A percentile compares a stretch with the other conserved stretches of the same genome.
These are phyloP conservation scores for Amaurobius ferox DNA, from an alignment of 2,888 invertebrate genomes.

Conservation along the genomic window DNA sequence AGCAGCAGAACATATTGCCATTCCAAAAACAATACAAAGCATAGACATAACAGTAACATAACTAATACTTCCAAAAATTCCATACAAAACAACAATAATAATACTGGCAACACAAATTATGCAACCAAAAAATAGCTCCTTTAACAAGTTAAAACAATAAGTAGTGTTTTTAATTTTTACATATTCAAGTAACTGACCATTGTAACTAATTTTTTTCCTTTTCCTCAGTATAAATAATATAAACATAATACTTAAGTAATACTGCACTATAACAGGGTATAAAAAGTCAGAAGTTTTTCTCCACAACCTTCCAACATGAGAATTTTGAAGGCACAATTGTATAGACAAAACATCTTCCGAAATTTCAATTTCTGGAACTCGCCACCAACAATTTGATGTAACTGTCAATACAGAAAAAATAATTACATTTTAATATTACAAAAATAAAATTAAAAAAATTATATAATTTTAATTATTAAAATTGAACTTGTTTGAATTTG, in stretches of 20 bases:
- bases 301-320: constrained; percentile 80
- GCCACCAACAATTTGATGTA: constrained; percentile 63
- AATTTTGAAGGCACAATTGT: constrained; percentile 80
- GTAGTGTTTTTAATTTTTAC: neutral
- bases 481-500: too few species aligned
- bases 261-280: constrained; percentile 81
- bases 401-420: constrained; percentile 30
- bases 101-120: constrained; percentile 78
- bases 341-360: constrained; percentile 78
- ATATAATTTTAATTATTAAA: too few species aligned
- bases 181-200: too few species aligned
- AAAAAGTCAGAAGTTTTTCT: constrained; percentile 80
- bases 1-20: constrained; percentile 26
- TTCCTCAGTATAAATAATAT: constrained; percentile 80
- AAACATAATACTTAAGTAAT: constrained; percentile 80
- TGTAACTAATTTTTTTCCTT: neutral
- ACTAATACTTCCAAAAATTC: constrained; percentile 34
- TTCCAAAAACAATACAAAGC: constrained; percentile 51
- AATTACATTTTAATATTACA: too few species aligned
- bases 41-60: constrained; percentile 29
- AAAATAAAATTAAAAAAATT: too few species aligned
- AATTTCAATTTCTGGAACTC: constrained; percentile 30
- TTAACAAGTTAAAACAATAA: constrained; percentile 80
- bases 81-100: constrained; percentile 59
- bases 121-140: constrained; percentile 80